Evolutionary conservation across 2,888 invertebrate species (phyloP), one percentile per base, ranked within the genome.

Genomic region (Drosophila atroscutellata): DNA sequence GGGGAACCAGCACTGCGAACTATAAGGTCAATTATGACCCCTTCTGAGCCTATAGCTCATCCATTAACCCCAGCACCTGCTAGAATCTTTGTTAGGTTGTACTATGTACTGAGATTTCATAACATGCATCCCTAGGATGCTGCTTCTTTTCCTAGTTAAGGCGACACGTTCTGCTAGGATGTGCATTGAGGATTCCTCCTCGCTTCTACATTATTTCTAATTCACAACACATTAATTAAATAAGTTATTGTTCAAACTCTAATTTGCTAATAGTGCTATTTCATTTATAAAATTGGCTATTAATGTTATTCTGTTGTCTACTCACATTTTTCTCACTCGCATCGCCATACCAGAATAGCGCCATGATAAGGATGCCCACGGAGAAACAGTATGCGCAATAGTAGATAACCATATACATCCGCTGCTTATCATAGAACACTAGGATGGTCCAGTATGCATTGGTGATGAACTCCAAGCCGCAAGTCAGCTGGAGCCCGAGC

Each of bases 371-470:
- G 49, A 36, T 69, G 30, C 78, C 81, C 77, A 81, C 42, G 55
- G 80, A 72, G 7, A 90, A 18, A 32, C 79, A 77, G 84, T 77
- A 2, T 57, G 80, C 65, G 37, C 76, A 72, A 76, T 91, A 80
- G 67, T 78, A 86, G 34, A 89, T 49, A 62, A 77, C 64, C n/a
- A 74, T 65, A 34, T 70, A 62, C 4, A 80, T 8, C 2, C 42
- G 20, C 24, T 70, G 55, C 1, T 32, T 3, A 7, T 20, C 4
- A 20, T 81, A 72, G 28, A 58, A 61, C 3, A 82, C 79, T 2
- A 86, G 75, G 45, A 91, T 77, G 1, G 89, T 80, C 91, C 92
- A 92, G 70, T 92, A 93, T 0, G 89, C 89, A 65, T 91, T 92
- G 5, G 89, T 84, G 0, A 92, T 90, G 26, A 93, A 90, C 68